Conservation (phyloP, 2,888 invertebrate species). For the Linyphia triangularis region DNA sequence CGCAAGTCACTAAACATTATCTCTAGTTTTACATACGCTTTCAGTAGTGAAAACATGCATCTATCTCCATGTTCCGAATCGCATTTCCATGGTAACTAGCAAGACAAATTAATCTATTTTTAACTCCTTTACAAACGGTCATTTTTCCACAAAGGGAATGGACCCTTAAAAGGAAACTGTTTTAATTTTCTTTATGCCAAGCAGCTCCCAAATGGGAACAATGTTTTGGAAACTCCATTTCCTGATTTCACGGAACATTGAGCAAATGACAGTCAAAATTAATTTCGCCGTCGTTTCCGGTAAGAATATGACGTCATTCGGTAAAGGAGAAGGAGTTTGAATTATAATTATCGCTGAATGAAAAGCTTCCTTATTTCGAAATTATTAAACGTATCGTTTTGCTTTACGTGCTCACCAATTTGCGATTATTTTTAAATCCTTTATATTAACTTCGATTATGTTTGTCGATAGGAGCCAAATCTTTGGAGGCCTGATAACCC, state of each 20-base stretch:
- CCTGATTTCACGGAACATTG: slow-evolving; percentile 51
- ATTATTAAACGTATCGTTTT: no score
- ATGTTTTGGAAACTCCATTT: slow-evolving; percentile 57
- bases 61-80: slow-evolving; percentile 14
- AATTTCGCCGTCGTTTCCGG: slow-evolving; percentile 33
- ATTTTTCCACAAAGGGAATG: slow-evolving; percentile 26
- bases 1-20: no score
- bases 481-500: no score
- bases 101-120: slow-evolving; percentile 37
- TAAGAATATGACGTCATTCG: background rate
- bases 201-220: slow-evolving; percentile 41
- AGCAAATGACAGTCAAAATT: slow-evolving; percentile 33
- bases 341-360: background rate
- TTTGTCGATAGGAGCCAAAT: no score
- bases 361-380: no score
- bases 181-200: slow-evolving; percentile 17
- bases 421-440: no score
- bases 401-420: no score
- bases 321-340: background rate
- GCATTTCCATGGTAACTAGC: slow-evolving; percentile 27
- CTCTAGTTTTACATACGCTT: no score
- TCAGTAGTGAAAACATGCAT: slow-evolving; percentile 16
- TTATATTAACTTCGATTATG: no score
- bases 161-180: slow-evolving; percentile 11
- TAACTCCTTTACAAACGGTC: slow-evolving; percentile 43